Evolutionary conservation across 2,113 vertebrate species (phyloP).

Genomic region (Passer montanus): DNA sequence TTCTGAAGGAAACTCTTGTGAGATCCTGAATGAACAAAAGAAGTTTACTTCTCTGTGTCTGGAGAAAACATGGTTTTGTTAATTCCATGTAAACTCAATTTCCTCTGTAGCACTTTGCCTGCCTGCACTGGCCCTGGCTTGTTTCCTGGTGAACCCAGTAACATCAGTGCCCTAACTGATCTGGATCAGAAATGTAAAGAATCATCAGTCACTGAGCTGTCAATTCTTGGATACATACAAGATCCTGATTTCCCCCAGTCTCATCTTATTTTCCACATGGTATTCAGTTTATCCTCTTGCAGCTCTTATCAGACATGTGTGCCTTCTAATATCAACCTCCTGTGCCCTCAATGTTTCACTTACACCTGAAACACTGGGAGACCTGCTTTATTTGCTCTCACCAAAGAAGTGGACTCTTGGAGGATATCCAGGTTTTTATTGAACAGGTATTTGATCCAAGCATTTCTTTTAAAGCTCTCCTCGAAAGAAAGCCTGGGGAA

Average conservation of each 20-base stretch:
- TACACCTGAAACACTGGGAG: not conserved
- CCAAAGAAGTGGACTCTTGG: not conserved
- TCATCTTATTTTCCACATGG: not conserved
- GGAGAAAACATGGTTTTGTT: not conserved
- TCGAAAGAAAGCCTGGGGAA: not conserved
- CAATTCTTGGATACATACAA: not conserved
- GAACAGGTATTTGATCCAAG: not conserved
- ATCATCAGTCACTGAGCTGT: not conserved
- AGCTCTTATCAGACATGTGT: not conserved
- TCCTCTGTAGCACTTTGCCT: not conserved
- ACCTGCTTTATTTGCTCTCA: not conserved
- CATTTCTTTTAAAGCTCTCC: slow-evolving; percentile 11
- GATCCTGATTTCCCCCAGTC: not conserved
- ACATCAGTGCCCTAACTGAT: not conserved
- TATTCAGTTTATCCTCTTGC: not conserved
- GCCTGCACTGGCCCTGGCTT: not conserved
- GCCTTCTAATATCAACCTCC: not conserved
- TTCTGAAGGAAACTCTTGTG: not conserved
- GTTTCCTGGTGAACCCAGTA: not conserved
- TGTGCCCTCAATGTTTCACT: not conserved
- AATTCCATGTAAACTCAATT: not conserved
- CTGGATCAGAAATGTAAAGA: not conserved
- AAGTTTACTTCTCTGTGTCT: not conserved
- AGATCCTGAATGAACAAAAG: not conserved
- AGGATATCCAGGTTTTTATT: slow-evolving; percentile 19